phyloP scores from a whole-genome alignment of 2,797 vertebrate species.

The Aplochiton taeniatus region DNA sequence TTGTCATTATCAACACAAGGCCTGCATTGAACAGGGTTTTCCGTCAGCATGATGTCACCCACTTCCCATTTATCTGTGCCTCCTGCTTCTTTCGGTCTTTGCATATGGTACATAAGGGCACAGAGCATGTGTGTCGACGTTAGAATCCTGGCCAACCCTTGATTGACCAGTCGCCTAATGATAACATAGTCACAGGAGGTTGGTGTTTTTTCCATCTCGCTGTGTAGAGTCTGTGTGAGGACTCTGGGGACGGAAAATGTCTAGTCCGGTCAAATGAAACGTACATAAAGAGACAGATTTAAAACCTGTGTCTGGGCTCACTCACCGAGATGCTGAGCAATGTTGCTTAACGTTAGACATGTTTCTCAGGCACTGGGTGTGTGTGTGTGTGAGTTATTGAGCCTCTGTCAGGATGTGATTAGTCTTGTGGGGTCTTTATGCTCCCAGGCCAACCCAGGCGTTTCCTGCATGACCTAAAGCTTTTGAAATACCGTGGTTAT shows the following conservation, averaged over 20 bases:
- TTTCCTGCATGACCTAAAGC: slow-evolving; percentile 29
- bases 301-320: slow-evolving; percentile 26
- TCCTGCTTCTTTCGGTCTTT: background rate
- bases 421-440: slow-evolving; percentile 2
- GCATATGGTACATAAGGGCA: too few species aligned
- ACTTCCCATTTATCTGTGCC: background rate
- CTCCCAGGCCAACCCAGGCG: slow-evolving; percentile 16
- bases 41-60: too few species aligned
- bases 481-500: slow-evolving; percentile 37
- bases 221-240: slow-evolving; percentile 18
- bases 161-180: slow-evolving; percentile 7
- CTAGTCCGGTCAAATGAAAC: slow-evolving; percentile 20
- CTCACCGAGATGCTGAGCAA: slow-evolving; percentile 6
- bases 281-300: slow-evolving; percentile 27
- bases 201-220: slow-evolving; percentile 25
- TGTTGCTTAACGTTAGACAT: slow-evolving; percentile 8
- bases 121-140: background rate
- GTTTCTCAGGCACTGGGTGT: background rate
- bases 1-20: too few species aligned
- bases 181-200: slow-evolving; percentile 22
- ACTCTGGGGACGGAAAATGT: slow-evolving; percentile 16
- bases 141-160: background rate
- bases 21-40: too few species aligned
- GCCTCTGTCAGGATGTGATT: background rate
- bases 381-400: background rate